phyloP scores from a whole-genome alignment of 2,797 vertebrate species.

The Natrix natrix region DNA sequence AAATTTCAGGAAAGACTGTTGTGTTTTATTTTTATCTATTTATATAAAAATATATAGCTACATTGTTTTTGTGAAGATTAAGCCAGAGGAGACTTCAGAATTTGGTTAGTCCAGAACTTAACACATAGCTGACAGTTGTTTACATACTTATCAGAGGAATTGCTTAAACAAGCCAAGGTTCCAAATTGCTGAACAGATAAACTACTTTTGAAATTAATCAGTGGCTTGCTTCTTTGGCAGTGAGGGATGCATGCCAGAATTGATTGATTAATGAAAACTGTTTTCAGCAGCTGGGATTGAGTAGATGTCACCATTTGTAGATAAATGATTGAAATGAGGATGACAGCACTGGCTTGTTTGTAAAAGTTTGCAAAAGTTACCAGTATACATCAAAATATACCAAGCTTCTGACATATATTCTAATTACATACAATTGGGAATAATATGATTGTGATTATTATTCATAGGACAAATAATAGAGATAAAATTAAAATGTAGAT shows the following conservation, averaged over 20 bases:
- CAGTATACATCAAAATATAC: not conserved
- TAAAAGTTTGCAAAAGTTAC: not conserved
- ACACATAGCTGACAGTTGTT: not conserved
- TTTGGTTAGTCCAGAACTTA: not conserved
- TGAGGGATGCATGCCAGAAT: not conserved
- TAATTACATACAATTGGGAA: not conserved
- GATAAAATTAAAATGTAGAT: not conserved
- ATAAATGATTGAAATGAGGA: not conserved
- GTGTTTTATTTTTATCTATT: not conserved
- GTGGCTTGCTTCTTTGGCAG: not conserved
- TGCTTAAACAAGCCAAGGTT: not conserved
- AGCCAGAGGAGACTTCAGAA: not conserved
- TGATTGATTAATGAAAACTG: not conserved
- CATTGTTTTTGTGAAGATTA: not conserved
- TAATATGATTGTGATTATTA: not conserved
- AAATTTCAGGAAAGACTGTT: not conserved
- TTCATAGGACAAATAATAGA: not conserved
- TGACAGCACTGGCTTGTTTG: not conserved
- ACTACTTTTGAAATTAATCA: not conserved
- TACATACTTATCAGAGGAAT: not conserved
- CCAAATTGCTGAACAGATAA: not conserved
- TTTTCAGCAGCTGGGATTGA: not conserved
- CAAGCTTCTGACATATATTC: not conserved
- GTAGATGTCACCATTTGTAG: not conserved
- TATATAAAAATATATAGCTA: not conserved